These are phyloP conservation scores for Meteorus colon DNA, from an alignment of 2,888 invertebrate genomes.

Conservation along the genomic window DNA sequence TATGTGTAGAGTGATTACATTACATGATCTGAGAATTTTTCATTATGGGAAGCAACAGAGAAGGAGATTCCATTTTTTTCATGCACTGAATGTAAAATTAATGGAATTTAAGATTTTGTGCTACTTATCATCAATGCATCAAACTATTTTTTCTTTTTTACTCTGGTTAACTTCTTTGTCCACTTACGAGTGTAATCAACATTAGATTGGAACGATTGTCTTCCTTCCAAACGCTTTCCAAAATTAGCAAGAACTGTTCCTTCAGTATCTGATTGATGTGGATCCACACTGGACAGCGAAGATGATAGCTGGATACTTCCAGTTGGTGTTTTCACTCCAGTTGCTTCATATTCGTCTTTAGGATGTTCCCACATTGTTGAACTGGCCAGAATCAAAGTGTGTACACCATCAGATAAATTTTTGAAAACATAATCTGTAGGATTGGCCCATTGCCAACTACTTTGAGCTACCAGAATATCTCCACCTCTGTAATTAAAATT, in stretches of 20 bases:
- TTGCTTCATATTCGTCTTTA: slow-evolving; percentile 50
- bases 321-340: slow-evolving; percentile 16
- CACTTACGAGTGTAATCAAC: slow-evolving; percentile 64
- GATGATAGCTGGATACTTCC: slow-evolving; percentile 41
- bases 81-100: too few species aligned
- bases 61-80: too few species aligned
- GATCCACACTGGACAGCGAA: slow-evolving; percentile 28
- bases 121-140: too few species aligned
- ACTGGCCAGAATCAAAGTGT: slow-evolving; percentile 71
- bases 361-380: slow-evolving; percentile 63
- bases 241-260: background rate
- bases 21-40: too few species aligned
- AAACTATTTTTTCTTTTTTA: too few species aligned
- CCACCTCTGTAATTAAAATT: slow-evolving; percentile 74
- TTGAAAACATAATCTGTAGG: slow-evolving; percentile 78
- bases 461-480: slow-evolving; percentile 78
- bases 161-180: background rate
- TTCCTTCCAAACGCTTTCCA: background rate
- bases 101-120: too few species aligned
- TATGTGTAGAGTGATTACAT: too few species aligned
- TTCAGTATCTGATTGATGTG: slow-evolving; percentile 20
- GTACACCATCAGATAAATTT: slow-evolving; percentile 75
- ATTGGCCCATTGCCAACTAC: slow-evolving; percentile 78
- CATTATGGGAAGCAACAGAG: too few species aligned
- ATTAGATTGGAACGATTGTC: background rate